Evolutionary conservation across 92 coral and sea anemone genomes (phyloP), one percentile per base, ranked within the genome.

Genomic region (Epizoanthus scotinus): DNA sequence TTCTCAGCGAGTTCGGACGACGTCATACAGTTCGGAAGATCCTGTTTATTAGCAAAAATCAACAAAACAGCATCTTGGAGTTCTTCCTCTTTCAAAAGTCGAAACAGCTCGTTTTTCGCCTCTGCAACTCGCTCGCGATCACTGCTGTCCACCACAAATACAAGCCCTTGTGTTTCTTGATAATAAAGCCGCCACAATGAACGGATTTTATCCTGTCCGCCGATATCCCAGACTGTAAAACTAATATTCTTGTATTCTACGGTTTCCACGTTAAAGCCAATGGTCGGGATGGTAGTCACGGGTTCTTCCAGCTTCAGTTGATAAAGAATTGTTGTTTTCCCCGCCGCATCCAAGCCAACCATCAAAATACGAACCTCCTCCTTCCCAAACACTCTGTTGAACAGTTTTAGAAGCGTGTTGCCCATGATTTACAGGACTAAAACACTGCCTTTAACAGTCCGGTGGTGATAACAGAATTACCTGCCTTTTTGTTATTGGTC

Each of bases 341-440:
- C 99, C 6, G 99, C 99, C 22, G 99, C 98, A 58, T 96, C 99
- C 10, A 96, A 66, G 9, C 99, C 99, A 18, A 96, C 99, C 99
- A 96, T 96, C n/a, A 96, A 87, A 52, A 96, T 87, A 20, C 99
- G 92, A 55, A 93, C 90, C 63, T 96, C 99, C 69, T 96, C 98
- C 78, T 93, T 96, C 15, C 98, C 93, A 49, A 96, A 89, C 58
- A 94, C 72, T 19, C 97, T 90, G 59, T 92, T 89, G 82, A 96
- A 96, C 52, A 96, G 78, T 72, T 84, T 87, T 54, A 92, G 71
- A 54, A 96, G 90, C 58, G 92, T 82, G 49, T 96, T 96, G n/a
- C 99, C 99, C 99, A 96, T 96, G 29, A 40, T 78, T 58, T 73
- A 6, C 40, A 21, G 25, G n/a, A 15, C 40, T 22, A 59, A 40